Percentiles rank a stretch among this genome's conserved stretches.
These are phyloP conservation scores for Salarias fasciatus DNA, from an alignment of 2,797 vertebrate genomes.

Conservation along the genomic window DNA sequence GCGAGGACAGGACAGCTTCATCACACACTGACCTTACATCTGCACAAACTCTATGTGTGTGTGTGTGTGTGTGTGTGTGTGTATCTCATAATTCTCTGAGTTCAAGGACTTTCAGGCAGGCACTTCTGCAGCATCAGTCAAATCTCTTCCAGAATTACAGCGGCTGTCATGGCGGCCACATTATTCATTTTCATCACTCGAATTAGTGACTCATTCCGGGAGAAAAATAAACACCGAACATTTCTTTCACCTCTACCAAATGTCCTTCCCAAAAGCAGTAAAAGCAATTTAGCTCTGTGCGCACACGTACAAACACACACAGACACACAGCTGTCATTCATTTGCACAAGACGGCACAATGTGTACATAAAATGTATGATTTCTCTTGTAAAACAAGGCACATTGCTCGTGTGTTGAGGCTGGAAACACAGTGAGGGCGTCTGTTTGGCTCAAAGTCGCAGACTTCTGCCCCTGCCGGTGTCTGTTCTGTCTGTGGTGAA, in stretches of 20 bases:
- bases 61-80: no score
- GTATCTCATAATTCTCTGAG: no score
- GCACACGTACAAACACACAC: neutral
- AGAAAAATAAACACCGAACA: constrained; percentile 9
- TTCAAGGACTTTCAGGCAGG: constrained; percentile 1
- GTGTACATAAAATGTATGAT: neutral
- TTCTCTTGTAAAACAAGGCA: constrained; percentile 8
- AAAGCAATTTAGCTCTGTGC: neutral
- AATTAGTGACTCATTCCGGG: neutral
- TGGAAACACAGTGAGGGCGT: constrained; percentile 21
- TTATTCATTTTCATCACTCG: constrained; percentile 2
- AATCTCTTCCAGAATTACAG: no score
- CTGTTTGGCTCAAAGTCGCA: constrained; percentile 59
- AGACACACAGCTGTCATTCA: constrained; percentile 5
- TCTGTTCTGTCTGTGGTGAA: constrained; percentile 43
- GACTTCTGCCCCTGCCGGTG: constrained; percentile 34
- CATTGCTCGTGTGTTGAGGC: constrained; percentile 42
- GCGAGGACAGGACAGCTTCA: constrained; percentile 6
- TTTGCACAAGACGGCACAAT: neutral
- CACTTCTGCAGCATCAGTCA: no score
- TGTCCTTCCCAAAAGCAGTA: constrained; percentile 1
- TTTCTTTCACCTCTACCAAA: neutral
- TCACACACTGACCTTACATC: no score
- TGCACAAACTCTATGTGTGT: no score
- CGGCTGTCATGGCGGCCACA: neutral